These are phyloP conservation scores for Psilopsiagon aurifrons DNA, from an alignment of 2,113 vertebrate genomes.

Conservation along the genomic window DNA sequence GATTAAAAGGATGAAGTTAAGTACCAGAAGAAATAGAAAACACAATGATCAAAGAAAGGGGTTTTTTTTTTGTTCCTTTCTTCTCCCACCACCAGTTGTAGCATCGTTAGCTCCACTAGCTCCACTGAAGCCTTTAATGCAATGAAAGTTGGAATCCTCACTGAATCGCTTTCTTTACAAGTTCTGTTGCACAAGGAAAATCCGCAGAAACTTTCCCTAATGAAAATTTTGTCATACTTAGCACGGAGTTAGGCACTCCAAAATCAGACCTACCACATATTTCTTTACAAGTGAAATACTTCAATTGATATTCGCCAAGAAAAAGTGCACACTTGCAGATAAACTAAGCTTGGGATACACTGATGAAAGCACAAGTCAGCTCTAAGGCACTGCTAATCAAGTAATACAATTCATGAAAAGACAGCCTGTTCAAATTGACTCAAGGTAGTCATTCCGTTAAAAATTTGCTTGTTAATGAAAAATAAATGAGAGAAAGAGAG, in stretches of 20 bases:
- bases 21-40: not conserved
- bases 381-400: not conserved
- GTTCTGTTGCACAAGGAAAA: not conserved
- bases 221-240: not conserved
- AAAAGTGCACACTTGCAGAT: not conserved
- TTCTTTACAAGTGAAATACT: not conserved
- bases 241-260: not conserved
- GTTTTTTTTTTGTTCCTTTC: not conserved
- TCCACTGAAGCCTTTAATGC: not conserved
- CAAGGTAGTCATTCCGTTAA: not conserved
- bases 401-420: not conserved
- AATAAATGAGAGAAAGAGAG: not conserved
- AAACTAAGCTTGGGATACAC: not conserved
- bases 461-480: not conserved
- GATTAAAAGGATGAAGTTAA: not conserved
- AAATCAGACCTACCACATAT: not conserved
- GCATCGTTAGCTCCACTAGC: not conserved
- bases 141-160: not conserved
- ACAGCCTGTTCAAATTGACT: not conserved
- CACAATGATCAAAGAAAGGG: not conserved
- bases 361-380: rapidly evolving
- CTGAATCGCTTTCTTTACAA: not conserved
- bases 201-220: not conserved
- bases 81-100: not conserved
- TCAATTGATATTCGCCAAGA: not conserved